Evolutionary conservation across 2,113 vertebrate species (phyloP).

Genomic region (Lates calcarifer): DNA sequence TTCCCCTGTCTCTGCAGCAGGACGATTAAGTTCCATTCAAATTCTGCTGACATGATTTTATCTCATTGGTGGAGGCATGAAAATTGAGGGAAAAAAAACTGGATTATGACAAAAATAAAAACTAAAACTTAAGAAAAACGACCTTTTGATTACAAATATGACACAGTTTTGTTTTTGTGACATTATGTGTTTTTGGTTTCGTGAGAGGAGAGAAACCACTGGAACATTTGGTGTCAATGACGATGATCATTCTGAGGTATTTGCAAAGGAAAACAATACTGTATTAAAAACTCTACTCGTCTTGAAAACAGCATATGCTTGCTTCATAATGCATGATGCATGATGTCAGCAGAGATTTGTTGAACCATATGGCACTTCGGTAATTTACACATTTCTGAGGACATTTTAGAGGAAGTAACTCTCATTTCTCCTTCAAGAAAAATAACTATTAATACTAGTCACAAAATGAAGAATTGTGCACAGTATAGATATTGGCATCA

Average conservation of each 20-base stretch:
- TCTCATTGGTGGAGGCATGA: constrained; percentile 45
- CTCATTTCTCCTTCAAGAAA: constrained; percentile 52
- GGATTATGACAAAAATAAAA: constrained; percentile 32
- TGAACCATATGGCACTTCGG: constrained; percentile 74
- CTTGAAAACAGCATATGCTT: constrained; percentile 79
- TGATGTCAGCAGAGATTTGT: constrained; percentile 73
- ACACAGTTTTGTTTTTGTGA: background rate
- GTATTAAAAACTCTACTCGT: constrained; percentile 43
- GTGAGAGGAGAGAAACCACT: background rate
- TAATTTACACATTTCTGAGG: constrained; percentile 56
- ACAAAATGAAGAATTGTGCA: constrained; percentile 39
- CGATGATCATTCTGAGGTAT: constrained; percentile 23
- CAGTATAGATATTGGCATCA: constrained; percentile 29
- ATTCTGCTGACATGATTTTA: constrained; percentile 75
- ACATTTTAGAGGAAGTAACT: constrained; percentile 45
- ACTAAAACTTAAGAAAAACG: background rate
- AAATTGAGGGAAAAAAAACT: constrained; percentile 34
- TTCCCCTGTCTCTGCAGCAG: constrained; percentile 68
- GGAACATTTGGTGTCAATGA: constrained; percentile 19
- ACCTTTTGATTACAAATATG: constrained; percentile 1
- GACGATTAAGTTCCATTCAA: constrained; percentile 65
- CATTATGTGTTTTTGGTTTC: constrained; percentile 23
- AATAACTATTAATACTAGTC: constrained; percentile 15
- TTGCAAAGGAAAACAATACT: constrained; percentile 61
- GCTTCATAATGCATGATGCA: constrained; percentile 80